A percentile compares a stretch with the other conserved stretches of the same genome.
These are phyloP conservation scores for Berghia stephanieae DNA, from an alignment of 1,140 invertebrate genomes.

Conservation along the genomic window DNA sequence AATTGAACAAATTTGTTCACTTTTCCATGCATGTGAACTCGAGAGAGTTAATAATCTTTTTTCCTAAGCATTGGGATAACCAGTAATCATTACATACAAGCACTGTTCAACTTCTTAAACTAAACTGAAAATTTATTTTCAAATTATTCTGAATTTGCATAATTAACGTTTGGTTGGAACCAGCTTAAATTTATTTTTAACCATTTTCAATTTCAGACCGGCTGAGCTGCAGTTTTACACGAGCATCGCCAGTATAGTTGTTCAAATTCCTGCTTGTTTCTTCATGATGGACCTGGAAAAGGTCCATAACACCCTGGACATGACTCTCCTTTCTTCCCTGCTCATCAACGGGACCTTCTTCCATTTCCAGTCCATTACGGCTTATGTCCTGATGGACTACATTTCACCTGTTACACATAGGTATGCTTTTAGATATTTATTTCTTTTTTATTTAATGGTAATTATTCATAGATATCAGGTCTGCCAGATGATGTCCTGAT, in stretches of 20 bases:
- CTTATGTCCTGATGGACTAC: conserved; percentile 86
- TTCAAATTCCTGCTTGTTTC: conserved; percentile 81
- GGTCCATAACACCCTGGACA: conserved; percentile 65
- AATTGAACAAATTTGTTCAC: too few species aligned
- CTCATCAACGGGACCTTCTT: conserved; percentile 84
- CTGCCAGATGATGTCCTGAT: too few species aligned
- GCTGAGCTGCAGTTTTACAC: conserved; percentile 88
- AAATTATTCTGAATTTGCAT: not conserved
- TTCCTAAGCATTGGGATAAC: not conserved
- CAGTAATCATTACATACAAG: not conserved
- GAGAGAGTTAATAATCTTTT: not conserved
- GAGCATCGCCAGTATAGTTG: conserved; percentile 80
- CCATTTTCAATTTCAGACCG: conserved; percentile 72
- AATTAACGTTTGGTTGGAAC: not conserved
- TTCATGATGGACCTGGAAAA: conserved; percentile 75
- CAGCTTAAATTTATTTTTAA: not conserved
- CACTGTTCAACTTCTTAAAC: not conserved
- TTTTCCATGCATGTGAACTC: too few species aligned
- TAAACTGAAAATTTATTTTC: not conserved
- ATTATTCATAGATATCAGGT: too few species aligned
- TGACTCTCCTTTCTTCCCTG: conserved; percentile 73
- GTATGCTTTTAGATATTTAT: conserved; percentile 65
- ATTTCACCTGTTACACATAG: conserved; percentile 88
- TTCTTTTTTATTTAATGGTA: not conserved
- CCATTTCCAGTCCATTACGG: conserved; percentile 87